These are phyloP conservation scores for Drosophila acutilabella DNA, from an alignment of 2,888 invertebrate species.

Conservation along the genomic window DNA sequence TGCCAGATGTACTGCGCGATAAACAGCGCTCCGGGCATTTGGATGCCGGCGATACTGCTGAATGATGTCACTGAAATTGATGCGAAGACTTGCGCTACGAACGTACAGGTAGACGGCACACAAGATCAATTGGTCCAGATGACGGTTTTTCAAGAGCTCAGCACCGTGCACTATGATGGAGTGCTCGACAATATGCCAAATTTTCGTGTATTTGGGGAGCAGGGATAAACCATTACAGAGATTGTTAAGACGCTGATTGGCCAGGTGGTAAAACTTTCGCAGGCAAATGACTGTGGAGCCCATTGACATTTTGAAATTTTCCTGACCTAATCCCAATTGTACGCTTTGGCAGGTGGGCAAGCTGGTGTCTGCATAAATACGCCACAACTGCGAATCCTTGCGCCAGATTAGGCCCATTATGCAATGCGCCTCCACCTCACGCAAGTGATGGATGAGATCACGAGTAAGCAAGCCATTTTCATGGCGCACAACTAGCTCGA, in stretches of 20 bases:
- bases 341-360: conserved; percentile 46
- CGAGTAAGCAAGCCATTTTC: conserved; percentile 43
- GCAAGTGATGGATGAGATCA: conserved; percentile 52
- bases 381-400: conserved; percentile 58
- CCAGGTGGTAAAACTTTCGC: conserved; percentile 67
- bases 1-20: conserved; percentile 44
- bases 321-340: conserved; percentile 31
- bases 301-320: conserved; percentile 19
- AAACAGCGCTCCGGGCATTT: conserved; percentile 43
- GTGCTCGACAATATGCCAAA: conserved; percentile 66
- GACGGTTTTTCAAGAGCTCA: conserved; percentile 50
- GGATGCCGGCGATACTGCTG: conserved; percentile 59
- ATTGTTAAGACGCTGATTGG: conserved; percentile 41
- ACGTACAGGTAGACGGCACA: conserved; percentile 62
- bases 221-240: conserved; percentile 51
- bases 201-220: conserved; percentile 24
- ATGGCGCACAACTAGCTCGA: conserved; percentile 59
- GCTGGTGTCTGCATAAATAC: not conserved
- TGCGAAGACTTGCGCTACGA: conserved; percentile 24
- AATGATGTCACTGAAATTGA: conserved; percentile 56
- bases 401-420: conserved; percentile 58
- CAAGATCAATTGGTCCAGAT: conserved; percentile 62
- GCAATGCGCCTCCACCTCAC: conserved; percentile 54
- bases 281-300: conserved; percentile 54
- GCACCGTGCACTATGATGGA: conserved; percentile 46